Conservation (phyloP, 2,888 invertebrate species). For the Autographa pulchrina region DNA sequence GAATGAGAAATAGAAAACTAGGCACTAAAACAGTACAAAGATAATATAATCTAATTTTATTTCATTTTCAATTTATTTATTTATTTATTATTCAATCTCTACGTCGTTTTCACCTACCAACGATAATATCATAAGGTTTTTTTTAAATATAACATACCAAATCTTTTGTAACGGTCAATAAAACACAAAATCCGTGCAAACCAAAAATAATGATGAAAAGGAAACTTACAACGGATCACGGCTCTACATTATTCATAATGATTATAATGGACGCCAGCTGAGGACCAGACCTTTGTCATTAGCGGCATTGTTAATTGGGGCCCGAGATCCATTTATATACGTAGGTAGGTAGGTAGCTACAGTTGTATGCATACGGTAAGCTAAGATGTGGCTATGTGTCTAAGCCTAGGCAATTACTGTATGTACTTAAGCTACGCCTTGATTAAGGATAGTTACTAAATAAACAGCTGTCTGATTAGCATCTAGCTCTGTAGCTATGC, state of each 20-base stretch:
- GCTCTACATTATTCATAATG: constrained; percentile 33
- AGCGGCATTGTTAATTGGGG: constrained; percentile 8
- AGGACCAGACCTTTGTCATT: constrained; percentile 7
- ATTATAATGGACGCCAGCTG: constrained; percentile 15
- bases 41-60: too few species aligned
- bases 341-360: background rate
- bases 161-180: too few species aligned
- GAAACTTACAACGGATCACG: constrained; percentile 11
- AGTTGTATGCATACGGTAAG: background rate
- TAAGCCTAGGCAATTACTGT: background rate
- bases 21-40: too few species aligned
- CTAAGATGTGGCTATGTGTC: background rate
- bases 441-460: background rate
- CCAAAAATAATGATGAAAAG: constrained; percentile 10
- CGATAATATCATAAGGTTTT: too few species aligned
- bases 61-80: too few species aligned
- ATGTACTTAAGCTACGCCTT: background rate
- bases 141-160: too few species aligned
- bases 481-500: too few species aligned
- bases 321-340: constrained; percentile 1
- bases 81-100: too few species aligned
- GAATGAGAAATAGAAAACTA: too few species aligned
- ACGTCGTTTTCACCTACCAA: too few species aligned
- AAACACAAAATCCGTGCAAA: constrained; percentile 9
- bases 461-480: too few species aligned